phyloP scores from a whole-genome alignment of 2,113 vertebrate species.

The Pampusana beccarii region DNA sequence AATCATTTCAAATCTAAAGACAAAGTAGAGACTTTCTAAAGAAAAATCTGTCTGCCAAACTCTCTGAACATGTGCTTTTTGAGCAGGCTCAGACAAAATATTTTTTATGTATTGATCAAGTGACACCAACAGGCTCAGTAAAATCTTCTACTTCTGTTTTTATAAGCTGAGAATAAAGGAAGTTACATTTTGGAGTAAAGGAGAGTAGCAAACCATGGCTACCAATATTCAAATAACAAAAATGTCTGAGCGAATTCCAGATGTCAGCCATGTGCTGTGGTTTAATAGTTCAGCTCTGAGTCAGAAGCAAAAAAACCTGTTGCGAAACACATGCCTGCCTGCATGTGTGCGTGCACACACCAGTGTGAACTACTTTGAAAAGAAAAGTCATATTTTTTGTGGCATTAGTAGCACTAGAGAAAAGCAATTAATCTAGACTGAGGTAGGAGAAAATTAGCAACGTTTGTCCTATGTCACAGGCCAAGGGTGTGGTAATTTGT shows the following conservation, averaged over 20 bases:
- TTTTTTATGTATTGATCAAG: neutral
- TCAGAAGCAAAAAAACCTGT: conserved; percentile 33
- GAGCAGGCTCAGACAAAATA: neutral
- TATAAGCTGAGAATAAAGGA: conserved; percentile 13
- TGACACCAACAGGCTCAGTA: neutral
- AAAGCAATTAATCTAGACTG: neutral
- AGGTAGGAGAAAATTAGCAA: neutral
- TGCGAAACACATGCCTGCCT: neutral
- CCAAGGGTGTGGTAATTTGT: neutral
- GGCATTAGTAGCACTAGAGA: neutral
- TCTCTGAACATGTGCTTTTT: neutral
- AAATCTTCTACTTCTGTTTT: neutral
- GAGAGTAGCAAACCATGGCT: neutral
- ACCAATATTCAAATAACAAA: conserved; percentile 21
- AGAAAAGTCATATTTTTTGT: neutral
- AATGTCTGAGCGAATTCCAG: neutral
- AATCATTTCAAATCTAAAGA: neutral
- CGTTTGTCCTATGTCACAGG: neutral
- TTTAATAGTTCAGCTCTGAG: conserved; percentile 51
- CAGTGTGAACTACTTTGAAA: neutral
- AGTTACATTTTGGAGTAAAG: neutral
- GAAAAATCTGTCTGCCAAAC: neutral
- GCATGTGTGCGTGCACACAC: neutral
- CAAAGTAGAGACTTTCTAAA: neutral
- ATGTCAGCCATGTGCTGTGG: conserved; percentile 42